Conservation (phyloP, 2,797 vertebrate species). For the Acanthurus lineatus region DNA sequence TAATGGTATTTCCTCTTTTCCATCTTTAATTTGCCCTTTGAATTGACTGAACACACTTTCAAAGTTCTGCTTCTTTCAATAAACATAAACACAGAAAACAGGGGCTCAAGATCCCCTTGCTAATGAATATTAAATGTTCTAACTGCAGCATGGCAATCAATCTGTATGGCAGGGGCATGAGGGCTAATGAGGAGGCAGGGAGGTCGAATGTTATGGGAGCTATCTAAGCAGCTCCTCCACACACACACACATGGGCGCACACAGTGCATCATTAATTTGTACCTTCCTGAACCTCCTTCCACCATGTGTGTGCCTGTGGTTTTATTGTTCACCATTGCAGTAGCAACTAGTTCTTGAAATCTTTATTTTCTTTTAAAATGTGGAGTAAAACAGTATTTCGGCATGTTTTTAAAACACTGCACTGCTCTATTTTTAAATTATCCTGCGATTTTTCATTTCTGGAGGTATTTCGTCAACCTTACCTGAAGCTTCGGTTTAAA, state of each 20-base stretch:
- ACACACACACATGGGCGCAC: constrained; percentile 31
- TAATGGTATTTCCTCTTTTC: not conserved
- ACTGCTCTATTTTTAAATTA: not conserved
- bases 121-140: constrained; percentile 82
- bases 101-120: constrained; percentile 24
- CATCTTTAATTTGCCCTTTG: constrained; percentile 22
- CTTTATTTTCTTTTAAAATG: not conserved
- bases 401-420: not conserved
- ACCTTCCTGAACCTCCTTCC: constrained; percentile 17
- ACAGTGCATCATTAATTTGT: constrained; percentile 49
- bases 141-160: constrained; percentile 67
- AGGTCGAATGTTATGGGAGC: constrained; percentile 62
- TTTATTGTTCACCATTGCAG: constrained; percentile 2
- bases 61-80: constrained; percentile 64
- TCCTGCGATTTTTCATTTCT: not conserved
- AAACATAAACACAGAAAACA: constrained; percentile 66
- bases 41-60: constrained; percentile 50
- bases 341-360: not conserved
- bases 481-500: not conserved
- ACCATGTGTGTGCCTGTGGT: constrained; percentile 10
- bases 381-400: not conserved
- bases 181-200: constrained; percentile 13
- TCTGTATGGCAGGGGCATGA: too few relatives aligned
- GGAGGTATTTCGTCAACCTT: not conserved
- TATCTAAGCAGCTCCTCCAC: constrained; percentile 37